A percentile compares a stretch with the other conserved stretches of the same genome.
These are phyloP conservation scores for Philopedon plagiatum DNA, from an alignment of 2,888 invertebrate species.

Conservation along the genomic window DNA sequence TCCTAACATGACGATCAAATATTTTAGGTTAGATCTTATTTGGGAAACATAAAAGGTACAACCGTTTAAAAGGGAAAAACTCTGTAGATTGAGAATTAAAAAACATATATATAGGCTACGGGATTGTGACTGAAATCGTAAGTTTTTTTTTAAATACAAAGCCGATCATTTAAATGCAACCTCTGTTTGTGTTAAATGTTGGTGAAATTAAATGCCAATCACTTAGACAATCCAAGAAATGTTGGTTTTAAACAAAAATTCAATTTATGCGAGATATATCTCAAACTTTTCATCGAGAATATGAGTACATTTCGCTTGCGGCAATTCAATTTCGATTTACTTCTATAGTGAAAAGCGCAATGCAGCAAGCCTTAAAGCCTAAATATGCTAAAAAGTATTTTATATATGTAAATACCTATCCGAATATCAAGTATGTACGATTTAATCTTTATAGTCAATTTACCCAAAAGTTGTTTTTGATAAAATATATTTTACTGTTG, in stretches of 20 bases:
- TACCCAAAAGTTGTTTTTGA: background rate
- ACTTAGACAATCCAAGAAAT: background rate
- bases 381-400: constrained; percentile 11
- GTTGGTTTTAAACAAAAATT: background rate
- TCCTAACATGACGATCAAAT: too few species aligned
- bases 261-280: background rate
- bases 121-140: background rate
- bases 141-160: background rate
- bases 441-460: background rate
- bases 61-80: too few species aligned
- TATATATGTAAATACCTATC: background rate
- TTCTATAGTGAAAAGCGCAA: background rate
- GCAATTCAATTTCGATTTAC: constrained; percentile 17
- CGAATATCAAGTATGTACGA: background rate
- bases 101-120: too few species aligned
- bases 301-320: constrained; percentile 10
- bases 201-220: background rate
- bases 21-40: too few species aligned
- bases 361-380: background rate
- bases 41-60: too few species aligned
- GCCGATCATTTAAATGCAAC: too few species aligned
- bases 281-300: constrained; percentile 17
- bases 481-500: too few species aligned
- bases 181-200: too few species aligned
- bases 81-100: too few species aligned